These are phyloP conservation scores for Poeciliopsis occidentalis DNA, from an alignment of 2,113 vertebrate species.

Conservation along the genomic window DNA sequence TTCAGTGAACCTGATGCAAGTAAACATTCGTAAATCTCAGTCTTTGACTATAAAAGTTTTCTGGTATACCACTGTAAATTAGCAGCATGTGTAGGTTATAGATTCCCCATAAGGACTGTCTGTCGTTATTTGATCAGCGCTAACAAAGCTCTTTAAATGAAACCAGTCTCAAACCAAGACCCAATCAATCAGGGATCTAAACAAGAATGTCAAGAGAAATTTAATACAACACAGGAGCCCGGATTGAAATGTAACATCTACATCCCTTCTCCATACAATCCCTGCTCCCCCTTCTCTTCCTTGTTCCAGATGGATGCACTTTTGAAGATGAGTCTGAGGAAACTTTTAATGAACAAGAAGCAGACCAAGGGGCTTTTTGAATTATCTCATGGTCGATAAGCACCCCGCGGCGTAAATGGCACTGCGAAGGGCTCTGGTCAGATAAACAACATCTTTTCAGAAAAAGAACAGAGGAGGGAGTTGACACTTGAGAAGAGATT, in stretches of 20 bases:
- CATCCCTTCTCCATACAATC: conserved; percentile 24
- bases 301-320: conserved; percentile 65
- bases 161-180: conserved; percentile 43
- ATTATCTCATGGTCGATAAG: conserved; percentile 76
- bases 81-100: conserved; percentile 48
- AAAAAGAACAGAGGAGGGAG: conserved; percentile 63
- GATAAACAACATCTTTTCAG: conserved; percentile 74
- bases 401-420: conserved; percentile 64
- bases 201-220: conserved; percentile 60
- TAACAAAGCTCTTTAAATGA: conserved; percentile 66
- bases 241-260: conserved; percentile 60
- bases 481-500: conserved; percentile 72
- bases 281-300: conserved; percentile 20
- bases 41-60: conserved; percentile 30
- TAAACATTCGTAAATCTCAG: conserved; percentile 26
- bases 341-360: conserved; percentile 80
- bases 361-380: conserved; percentile 66
- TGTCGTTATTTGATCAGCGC: conserved; percentile 53
- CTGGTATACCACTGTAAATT: conserved; percentile 40
- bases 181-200: conserved; percentile 58
- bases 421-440: conserved; percentile 65
- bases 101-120: conserved; percentile 43
- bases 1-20: conserved; percentile 27
- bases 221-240: conserved; percentile 61
- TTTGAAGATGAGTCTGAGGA: conserved; percentile 67